These are phyloP conservation scores for Planiliza haematocheilus DNA, from an alignment of 2,113 vertebrate species.

Conservation along the genomic window DNA sequence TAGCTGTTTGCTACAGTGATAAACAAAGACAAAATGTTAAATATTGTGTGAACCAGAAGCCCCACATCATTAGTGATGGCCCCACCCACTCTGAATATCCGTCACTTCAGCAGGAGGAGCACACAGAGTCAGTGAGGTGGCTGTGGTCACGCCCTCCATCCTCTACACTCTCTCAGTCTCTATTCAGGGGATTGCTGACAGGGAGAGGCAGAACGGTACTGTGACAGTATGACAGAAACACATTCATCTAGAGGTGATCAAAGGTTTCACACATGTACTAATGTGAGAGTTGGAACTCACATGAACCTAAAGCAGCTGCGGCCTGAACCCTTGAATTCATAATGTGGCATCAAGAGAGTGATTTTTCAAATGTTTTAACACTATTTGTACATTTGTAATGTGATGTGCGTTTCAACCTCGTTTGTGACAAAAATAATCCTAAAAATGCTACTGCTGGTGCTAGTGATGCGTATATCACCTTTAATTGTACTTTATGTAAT, in stretches of 20 bases:
- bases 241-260: accelerated
- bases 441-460: too few relatives aligned
- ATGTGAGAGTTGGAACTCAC: too few relatives aligned
- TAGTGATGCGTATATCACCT: too few relatives aligned
- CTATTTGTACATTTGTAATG: too few relatives aligned
- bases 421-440: too few relatives aligned
- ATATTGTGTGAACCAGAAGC: background rate
- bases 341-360: background rate
- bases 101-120: too few relatives aligned
- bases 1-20: background rate
- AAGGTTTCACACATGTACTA: too few relatives aligned
- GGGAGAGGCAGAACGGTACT: background rate
- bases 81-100: background rate
- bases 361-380: too few relatives aligned
- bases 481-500: background rate
- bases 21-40: background rate
- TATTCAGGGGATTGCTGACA: too few relatives aligned
- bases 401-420: too few relatives aligned
- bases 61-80: background rate
- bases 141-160: background rate
- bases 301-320: too few relatives aligned
- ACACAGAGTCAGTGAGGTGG: background rate
- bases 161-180: background rate
- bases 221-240: background rate
- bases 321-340: background rate